These are phyloP conservation scores for Neodontobutis hainanensis DNA, from an alignment of 2,113 vertebrate species.

Conservation along the genomic window DNA sequence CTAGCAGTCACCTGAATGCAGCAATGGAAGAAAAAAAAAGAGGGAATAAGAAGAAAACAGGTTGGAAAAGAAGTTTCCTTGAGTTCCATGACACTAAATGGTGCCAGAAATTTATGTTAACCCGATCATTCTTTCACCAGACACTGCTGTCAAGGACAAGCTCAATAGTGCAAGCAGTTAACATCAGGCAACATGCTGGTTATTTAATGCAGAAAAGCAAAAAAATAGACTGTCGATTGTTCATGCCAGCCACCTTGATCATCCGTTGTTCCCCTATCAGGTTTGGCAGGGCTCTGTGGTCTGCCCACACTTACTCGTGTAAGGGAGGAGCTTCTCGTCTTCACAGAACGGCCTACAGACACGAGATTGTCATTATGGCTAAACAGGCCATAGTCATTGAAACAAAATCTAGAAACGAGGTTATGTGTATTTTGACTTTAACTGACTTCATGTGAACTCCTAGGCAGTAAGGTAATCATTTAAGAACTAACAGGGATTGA, in stretches of 20 bases:
- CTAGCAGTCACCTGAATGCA: conserved; percentile 5
- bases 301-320: conserved; percentile 83
- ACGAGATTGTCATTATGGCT: conserved; percentile 67
- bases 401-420: not conserved
- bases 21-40: not conserved
- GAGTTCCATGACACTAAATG: conserved; percentile 7
- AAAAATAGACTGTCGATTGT: conserved; percentile 40
- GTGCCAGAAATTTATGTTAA: conserved; percentile 16
- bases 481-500: conserved; percentile 6
- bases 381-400: conserved; percentile 21
- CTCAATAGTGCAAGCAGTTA: conserved; percentile 36
- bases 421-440: conserved; percentile 40
- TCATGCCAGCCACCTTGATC: conserved; percentile 85
- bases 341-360: conserved; percentile 83
- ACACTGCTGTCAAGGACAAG: conserved; percentile 4
- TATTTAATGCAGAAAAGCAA: conserved; percentile 37
- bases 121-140: conserved; percentile 18
- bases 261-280: conserved; percentile 83
- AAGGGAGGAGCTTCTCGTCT: conserved; percentile 89
- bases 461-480: conserved; percentile 42
- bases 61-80: not conserved
- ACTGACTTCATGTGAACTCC: conserved; percentile 49
- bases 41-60: not conserved
- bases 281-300: conserved; percentile 72
- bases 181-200: conserved; percentile 50